Evolutionary conservation across 2,888 invertebrate genomes (phyloP), one percentile per base, ranked within the genome.

Genomic region (Polymixis lichenea): DNA sequence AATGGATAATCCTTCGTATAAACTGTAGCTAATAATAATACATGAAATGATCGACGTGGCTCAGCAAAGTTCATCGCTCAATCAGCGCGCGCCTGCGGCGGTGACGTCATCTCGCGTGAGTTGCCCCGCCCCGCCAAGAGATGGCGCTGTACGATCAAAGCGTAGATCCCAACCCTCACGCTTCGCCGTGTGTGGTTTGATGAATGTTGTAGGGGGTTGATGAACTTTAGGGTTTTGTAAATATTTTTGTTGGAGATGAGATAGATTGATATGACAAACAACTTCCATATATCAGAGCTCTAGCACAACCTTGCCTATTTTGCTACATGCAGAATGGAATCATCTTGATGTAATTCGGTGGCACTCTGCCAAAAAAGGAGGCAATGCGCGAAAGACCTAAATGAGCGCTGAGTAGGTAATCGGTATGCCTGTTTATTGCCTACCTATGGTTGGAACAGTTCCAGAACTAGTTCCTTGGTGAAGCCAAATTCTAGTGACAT

Each of bases 41-140:
- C 89, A 82, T 85, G 90, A 91, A 92, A 92, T 94, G 95, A 96
- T 95, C 95, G 95, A 94, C 94, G 87, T 84, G 91, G 82, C 85
- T 84, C 90, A 90, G 90, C 93, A 93, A 93, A 93, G 95, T 94
- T 94, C 95, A 96, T 96, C 96, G 95, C 95, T 96, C 95, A 95
- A 95, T 95, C 96, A 93, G 92, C 87, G 90, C 86, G 90, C 88
- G 92, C 91, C 90, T 80, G 89, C 88, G 93, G 93, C 92, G 87
- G 78, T 95, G 94, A 95, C 95, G 94, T 95, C 95, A 95, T 90
- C 43, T 87, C 89, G 93, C 96, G 96, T 96, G 96, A 95, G 90
- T 89, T 89, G 93, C 91, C 92, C 91, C 95, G 94, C 95, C 94
- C 90, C 89, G 91, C 92, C 93, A 86, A 88, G 90, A 95, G 96